Evolutionary conservation across 2,113 vertebrate genomes (phyloP), one percentile per base, ranked within the genome.

Genomic region (Alligator mississippiensis): DNA sequence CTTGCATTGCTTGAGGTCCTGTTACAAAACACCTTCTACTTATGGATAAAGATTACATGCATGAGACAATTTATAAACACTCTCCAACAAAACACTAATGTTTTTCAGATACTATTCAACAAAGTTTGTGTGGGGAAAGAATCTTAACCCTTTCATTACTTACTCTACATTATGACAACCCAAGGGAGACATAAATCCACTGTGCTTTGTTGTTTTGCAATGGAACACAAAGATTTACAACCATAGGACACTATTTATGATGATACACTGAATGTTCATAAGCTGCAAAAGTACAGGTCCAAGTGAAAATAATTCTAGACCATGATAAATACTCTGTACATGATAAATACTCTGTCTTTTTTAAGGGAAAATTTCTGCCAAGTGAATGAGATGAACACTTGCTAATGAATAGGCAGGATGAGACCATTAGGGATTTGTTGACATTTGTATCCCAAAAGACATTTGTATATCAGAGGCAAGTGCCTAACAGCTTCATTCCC

Each of bases 401-500:
- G n/a, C 25, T n/a, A 68, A 68, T 68, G 64, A 68, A 68, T 68
- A 9, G 15, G n/a, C n/a, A 30, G n/a, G 28, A 8, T 68, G 27
- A 68, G 15, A 68, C 13, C 64, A 17, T 15, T 68, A 10, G 25
- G n/a, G 64, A n/a, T 30, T 28, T 66, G 63, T 66, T 66, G 27
- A 66, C 63, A n/a, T 66, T 66, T 28, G 28, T 66, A 16, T 66
- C 17, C 28, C 14, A n/a, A 28, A 16, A 25, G n/a, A 66, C n/a
- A 66, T 66, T 66, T 16, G 17, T 16, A 16, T n/a, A 34, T 34
- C 3, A 84, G 77, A 75, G 68, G 70, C 90, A 94, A 94, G 81
- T 90, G 10, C 84, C 87, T 94, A 66, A 68, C 82, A 76, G 84
- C 63, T 81, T 96, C 87, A 82, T 4, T 21, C 63, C 78, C 81